Percentiles rank a stretch among this genome's conserved stretches.
Conservation (phyloP, 2,888 invertebrate genomes). For the Laspeyria flexula region DNA sequence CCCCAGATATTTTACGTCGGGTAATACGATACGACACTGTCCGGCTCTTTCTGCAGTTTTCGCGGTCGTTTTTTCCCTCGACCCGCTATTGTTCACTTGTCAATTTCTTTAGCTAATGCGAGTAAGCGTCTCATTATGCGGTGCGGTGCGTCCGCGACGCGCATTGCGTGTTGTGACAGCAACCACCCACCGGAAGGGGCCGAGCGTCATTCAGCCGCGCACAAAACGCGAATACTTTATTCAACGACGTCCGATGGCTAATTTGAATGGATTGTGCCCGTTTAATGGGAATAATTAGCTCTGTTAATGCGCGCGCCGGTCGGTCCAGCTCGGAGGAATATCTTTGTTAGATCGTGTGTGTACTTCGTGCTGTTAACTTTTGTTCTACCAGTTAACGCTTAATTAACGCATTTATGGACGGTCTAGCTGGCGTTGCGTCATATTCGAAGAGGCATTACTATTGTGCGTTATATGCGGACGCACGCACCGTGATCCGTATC, state of each 20-base stretch:
- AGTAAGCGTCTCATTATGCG: conserved; percentile 86
- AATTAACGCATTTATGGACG: conserved; percentile 57
- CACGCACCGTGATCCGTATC: conserved; percentile 47
- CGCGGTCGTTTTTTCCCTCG: conserved; percentile 77
- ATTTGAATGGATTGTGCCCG: conserved; percentile 83
- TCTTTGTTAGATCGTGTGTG: conserved; percentile 57
- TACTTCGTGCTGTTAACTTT: conserved; percentile 58
- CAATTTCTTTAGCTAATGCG: conserved; percentile 86
- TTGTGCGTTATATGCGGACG: conserved; percentile 46
- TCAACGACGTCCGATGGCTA: conserved; percentile 82
- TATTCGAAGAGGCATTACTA: conserved; percentile 44
- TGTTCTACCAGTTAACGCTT: conserved; percentile 62
- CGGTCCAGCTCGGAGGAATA: conserved; percentile 51
- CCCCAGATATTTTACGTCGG: conserved; percentile 85
- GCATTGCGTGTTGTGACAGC: conserved; percentile 86
- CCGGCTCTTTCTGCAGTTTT: conserved; percentile 84
- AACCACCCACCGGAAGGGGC: conserved; percentile 85
- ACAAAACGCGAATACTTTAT: conserved; percentile 84
- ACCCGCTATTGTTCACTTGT: conserved; percentile 85
- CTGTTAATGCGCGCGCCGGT: conserved; percentile 60
- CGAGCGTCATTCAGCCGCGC: conserved; percentile 81
- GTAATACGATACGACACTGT: conserved; percentile 86
- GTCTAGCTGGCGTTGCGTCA: conserved; percentile 51
- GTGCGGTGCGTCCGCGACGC: conserved; percentile 82
- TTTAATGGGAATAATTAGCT: conserved; percentile 83